These are phyloP conservation scores for Capreolus pygargus DNA, from an alignment of 2,113 vertebrate species.

Conservation along the genomic window DNA sequence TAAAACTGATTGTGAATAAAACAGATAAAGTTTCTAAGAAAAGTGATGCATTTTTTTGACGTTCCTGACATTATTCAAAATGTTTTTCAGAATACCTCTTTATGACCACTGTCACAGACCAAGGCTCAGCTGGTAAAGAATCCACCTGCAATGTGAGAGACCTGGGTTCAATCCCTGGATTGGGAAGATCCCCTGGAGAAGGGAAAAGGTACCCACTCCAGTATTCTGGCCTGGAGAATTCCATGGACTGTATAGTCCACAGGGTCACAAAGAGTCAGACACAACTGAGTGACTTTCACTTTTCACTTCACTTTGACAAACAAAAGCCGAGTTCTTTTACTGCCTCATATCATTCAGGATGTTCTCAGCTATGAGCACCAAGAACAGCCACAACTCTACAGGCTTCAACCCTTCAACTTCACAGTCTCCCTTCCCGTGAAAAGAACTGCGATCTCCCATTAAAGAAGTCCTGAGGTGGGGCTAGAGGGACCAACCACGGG, in stretches of 20 bases:
- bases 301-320: not conserved
- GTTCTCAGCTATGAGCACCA: not conserved
- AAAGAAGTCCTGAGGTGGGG: not conserved
- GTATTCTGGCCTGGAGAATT: not conserved
- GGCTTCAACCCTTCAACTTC: not conserved
- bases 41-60: not conserved
- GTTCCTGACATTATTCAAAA: not conserved
- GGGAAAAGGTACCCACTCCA: not conserved
- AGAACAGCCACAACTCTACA: not conserved
- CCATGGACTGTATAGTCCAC: not conserved
- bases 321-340: not conserved
- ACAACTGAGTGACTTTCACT: not conserved
- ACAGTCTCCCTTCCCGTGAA: not conserved
- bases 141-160: not conserved
- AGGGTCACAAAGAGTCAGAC: not conserved
- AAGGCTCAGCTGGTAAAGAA: not conserved
- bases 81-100: not conserved
- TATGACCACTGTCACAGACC: not conserved
- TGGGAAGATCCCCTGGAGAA: not conserved
- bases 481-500: not conserved
- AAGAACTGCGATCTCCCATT: not conserved
- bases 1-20: slow-evolving; percentile 25
- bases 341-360: not conserved
- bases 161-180: not conserved
- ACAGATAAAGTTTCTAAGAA: not conserved